Base-by-base conservation (phyloP, 2,888 invertebrate genomes). In the Torymus auratus region DNA sequence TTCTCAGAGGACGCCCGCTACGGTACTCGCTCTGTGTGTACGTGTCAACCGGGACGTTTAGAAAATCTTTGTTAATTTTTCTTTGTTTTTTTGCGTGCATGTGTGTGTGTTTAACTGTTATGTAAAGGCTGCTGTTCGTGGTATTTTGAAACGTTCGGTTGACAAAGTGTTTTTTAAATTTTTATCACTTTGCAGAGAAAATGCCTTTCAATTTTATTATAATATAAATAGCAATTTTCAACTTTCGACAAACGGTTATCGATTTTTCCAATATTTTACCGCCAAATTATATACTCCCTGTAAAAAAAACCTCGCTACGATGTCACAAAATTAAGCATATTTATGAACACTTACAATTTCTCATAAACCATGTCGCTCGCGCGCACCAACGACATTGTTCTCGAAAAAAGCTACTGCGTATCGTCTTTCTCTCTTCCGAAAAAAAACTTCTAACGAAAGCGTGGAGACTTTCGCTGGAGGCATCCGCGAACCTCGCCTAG, bases 21-120 rank as follows among this genome's bases (percentile, higher is more conserved):
- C 12, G 28, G 28, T 28, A 7, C 15, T 1, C 12, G 15, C 53
- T 28, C 28, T 28, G 28, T 28, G 5, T 28, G 67, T 23, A 17
- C 52, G 65, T 72, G 78, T 68, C 72, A 72, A 78, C 60, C 53
- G 52, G 64, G 61, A 23, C 20, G 15, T n/a, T 68, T 62, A 69
- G 62, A 76, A 55, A 53, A 71, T n/a, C 17, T 50, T 77, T 23
- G 64, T 50, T 70, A 64, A n/a, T 62, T 69, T 61, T 69, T 41
- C 62, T 11, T 28, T 58, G 28, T 55, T 62, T 61, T 55, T 72
- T 64, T 14, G 62, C 7, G 1, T 11, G 60, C 10, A 23, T 53
- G 14, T 12, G 52, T 20, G 13, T n/a, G 17, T 11, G 15, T 17
- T 15, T 52, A 14, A n/a, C 28, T 56, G 69, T 62, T 62, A 17